Evolutionary conservation across 1,140 invertebrate species (phyloP).

Genomic region (Lepidurus apus): DNA sequence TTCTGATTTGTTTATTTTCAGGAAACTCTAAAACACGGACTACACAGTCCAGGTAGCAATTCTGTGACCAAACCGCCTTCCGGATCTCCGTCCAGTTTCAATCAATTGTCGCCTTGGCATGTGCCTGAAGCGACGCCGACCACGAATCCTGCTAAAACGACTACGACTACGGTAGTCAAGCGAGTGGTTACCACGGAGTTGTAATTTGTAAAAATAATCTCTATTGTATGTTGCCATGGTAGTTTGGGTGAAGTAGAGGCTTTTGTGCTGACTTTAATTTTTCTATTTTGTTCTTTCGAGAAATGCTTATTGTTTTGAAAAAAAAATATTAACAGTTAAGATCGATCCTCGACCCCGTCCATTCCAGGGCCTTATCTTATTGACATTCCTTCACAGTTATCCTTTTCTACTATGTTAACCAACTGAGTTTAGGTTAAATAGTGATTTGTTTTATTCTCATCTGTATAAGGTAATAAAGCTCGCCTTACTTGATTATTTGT

Average conservation of each 20-base stretch:
- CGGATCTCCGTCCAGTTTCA: conserved; percentile 41
- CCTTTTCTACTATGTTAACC: too few species aligned
- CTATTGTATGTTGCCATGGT: neutral
- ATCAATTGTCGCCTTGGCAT: conserved; percentile 65
- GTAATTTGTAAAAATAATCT: conserved; percentile 20
- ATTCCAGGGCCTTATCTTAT: conserved; percentile 8
- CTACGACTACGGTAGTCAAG: conserved; percentile 27
- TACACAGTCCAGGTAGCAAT: conserved; percentile 28
- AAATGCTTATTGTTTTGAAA: conserved; percentile 1
- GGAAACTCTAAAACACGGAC: conserved; percentile 23
- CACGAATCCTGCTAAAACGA: conserved; percentile 55
- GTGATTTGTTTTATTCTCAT: too few species aligned
- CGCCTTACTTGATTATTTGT: too few species aligned
- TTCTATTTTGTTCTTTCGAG: neutral
- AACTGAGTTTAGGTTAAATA: too few species aligned
- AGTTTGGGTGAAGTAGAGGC: neutral
- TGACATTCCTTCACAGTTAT: neutral
- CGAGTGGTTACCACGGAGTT: conserved; percentile 32
- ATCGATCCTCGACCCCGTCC: neutral
- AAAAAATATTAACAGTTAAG: neutral
- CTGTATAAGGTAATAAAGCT: too few species aligned
- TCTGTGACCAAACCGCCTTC: neutral
- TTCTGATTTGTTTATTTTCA: conserved; percentile 2
- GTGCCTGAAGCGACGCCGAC: conserved; percentile 62
- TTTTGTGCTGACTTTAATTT: neutral